Percentiles rank a stretch among this genome's conserved stretches.
phyloP scores from a whole-genome alignment of 2,797 vertebrate species.

The Chaetodon trifasciatus region DNA sequence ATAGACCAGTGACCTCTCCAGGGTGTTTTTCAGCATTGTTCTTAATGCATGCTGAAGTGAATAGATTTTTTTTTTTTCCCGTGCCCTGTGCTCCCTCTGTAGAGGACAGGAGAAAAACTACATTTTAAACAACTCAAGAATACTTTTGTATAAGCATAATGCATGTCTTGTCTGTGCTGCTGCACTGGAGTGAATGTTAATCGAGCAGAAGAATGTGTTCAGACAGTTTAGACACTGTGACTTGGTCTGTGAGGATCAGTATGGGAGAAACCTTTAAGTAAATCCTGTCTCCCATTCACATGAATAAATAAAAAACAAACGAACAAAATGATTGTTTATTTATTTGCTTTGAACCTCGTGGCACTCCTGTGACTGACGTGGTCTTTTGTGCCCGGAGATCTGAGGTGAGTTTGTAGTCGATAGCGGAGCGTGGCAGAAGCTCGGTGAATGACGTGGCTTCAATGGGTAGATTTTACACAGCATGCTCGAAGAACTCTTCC shows the following conservation, averaged over 20 bases:
- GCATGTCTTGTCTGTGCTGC: neutral
- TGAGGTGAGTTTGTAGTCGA: conserved; percentile 3
- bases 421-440: neutral
- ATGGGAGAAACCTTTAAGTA: conserved; percentile 18
- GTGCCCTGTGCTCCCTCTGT: conserved; percentile 13
- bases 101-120: conserved; percentile 15
- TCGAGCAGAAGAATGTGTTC: conserved; percentile 1
- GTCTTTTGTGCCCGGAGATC: conserved; percentile 21
- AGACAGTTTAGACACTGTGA: conserved; percentile 1
- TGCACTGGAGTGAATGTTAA: conserved; percentile 20
- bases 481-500: neutral
- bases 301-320: conserved; percentile 19
- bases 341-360: conserved; percentile 8
- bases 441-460: neutral
- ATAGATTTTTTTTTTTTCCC: conserved; percentile 8
- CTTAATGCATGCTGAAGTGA: neutral
- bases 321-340: conserved; percentile 3
- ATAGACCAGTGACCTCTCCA: conserved; percentile 23
- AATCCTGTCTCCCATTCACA: neutral
- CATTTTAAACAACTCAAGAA: conserved; percentile 27
- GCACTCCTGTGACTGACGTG: neutral
- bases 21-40: conserved; percentile 34
- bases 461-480: neutral
- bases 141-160: conserved; percentile 14
- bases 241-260: conserved; percentile 16